Evolutionary conservation across 2,888 invertebrate species (phyloP).

Genomic region (Sturmia bella): DNA sequence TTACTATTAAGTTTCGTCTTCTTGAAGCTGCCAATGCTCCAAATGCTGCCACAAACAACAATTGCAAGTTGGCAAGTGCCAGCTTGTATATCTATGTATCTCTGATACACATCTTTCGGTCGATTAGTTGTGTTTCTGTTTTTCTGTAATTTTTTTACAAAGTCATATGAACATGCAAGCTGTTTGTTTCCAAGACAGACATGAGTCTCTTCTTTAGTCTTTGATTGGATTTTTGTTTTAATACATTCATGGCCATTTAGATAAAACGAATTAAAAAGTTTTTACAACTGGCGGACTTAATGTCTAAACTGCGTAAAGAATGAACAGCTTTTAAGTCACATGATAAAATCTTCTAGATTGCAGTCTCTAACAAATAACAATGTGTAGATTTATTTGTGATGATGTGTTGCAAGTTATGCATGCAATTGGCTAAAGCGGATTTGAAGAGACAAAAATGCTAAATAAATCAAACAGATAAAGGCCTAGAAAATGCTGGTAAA

Average conservation of each 20-base stretch:
- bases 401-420: constrained; percentile 50
- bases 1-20: constrained; percentile 43
- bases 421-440: constrained; percentile 53
- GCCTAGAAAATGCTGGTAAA: not conserved
- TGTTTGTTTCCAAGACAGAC: constrained; percentile 6
- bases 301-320: constrained; percentile 5
- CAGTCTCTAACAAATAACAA: constrained; percentile 41
- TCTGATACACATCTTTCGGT: constrained; percentile 29
- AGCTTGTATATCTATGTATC: constrained; percentile 35
- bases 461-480: constrained; percentile 10
- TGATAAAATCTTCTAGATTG: constrained; percentile 2
- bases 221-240: constrained; percentile 22
- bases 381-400: constrained; percentile 39
- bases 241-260: constrained; percentile 49
- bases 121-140: constrained; percentile 31
- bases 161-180: not conserved
- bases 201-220: constrained; percentile 36
- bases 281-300: constrained; percentile 4
- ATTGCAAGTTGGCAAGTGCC: constrained; percentile 42
- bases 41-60: constrained; percentile 35
- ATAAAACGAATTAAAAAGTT: constrained; percentile 8
- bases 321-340: constrained; percentile 4
- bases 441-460: constrained; percentile 20
- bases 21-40: constrained; percentile 24
- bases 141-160: not conserved